phyloP scores from a whole-genome alignment of 2,888 invertebrate species.

The Agonum fuliginosum region DNA sequence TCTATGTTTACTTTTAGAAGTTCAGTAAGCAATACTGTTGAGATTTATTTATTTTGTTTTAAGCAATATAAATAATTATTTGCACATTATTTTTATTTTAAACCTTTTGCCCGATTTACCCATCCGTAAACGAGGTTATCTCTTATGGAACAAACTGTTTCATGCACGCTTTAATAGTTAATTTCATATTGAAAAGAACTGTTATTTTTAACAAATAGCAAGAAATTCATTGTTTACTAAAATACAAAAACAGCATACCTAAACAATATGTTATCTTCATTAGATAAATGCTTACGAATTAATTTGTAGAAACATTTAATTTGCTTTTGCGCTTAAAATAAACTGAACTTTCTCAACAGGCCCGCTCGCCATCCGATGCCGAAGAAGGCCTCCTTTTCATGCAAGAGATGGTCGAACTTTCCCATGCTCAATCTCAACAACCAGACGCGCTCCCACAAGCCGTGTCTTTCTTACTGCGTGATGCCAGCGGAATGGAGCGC shows the following conservation, averaged over 20 bases:
- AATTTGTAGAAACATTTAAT: not conserved
- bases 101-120: slow-evolving; percentile 16
- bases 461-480: slow-evolving; percentile 72
- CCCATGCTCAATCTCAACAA: slow-evolving; percentile 80
- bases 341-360: slow-evolving; percentile 76
- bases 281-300: not conserved
- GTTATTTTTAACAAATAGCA: no score
- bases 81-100: slow-evolving; percentile 29
- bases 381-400: slow-evolving; percentile 95
- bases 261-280: not conserved
- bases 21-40: slow-evolving; percentile 15
- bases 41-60: slow-evolving; percentile 19
- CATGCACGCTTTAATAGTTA: not conserved
- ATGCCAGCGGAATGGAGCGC: slow-evolving; percentile 66
- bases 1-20: slow-evolving; percentile 38
- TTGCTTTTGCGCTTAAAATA: slow-evolving; percentile 6
- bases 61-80: slow-evolving; percentile 21
- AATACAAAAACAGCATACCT: no score
- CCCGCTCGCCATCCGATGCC: slow-evolving; percentile 88
- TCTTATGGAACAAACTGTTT: not conserved
- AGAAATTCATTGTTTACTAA: no score
- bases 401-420: slow-evolving; percentile 96
- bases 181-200: no score
- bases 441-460: slow-evolving; percentile 76
- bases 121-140: not conserved